Evolutionary conservation across 2,797 vertebrate genomes (phyloP).

Genomic region (Xenopus petersii): DNA sequence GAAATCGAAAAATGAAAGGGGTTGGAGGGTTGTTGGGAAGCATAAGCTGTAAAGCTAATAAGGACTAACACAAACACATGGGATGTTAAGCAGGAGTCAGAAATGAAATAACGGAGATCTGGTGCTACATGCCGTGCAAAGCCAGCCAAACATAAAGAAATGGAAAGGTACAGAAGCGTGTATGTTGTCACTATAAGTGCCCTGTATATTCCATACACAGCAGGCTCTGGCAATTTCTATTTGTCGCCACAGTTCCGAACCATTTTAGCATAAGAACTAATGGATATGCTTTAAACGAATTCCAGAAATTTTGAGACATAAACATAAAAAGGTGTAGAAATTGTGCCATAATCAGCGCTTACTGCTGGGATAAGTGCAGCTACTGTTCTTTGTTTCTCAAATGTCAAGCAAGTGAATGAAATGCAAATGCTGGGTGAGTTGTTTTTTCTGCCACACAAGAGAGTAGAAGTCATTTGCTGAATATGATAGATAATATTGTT

Average conservation of each 20-base stretch:
- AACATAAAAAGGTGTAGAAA: conserved; percentile 25
- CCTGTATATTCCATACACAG: conserved; percentile 26
- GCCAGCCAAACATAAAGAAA: conserved; percentile 12
- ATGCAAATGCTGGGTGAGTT: conserved; percentile 4
- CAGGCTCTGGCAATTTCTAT: conserved; percentile 31
- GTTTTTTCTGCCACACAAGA: background rate
- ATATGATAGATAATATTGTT: no score
- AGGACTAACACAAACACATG: no score
- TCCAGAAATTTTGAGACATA: conserved; percentile 27
- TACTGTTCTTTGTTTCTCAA: conserved; percentile 18
- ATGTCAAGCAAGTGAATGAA: conserved; percentile 15
- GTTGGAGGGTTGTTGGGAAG: no score
- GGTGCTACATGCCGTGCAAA: conserved; percentile 11
- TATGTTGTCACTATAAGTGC: conserved; percentile 12
- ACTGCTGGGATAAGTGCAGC: conserved; percentile 36
- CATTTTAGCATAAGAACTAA: conserved; percentile 27
- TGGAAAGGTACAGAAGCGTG: conserved; percentile 3
- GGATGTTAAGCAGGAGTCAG: background rate
- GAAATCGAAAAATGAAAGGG: no score
- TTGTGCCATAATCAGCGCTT: conserved; percentile 30
- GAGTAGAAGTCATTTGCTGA: background rate
- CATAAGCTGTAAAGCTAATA: no score
- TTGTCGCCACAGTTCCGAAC: conserved; percentile 10
- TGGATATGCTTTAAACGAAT: conserved; percentile 24
- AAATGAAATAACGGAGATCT: conserved; percentile 1